Base-by-base conservation (phyloP, 2,888 invertebrate species). In the Halictus quadricinctus region DNA sequence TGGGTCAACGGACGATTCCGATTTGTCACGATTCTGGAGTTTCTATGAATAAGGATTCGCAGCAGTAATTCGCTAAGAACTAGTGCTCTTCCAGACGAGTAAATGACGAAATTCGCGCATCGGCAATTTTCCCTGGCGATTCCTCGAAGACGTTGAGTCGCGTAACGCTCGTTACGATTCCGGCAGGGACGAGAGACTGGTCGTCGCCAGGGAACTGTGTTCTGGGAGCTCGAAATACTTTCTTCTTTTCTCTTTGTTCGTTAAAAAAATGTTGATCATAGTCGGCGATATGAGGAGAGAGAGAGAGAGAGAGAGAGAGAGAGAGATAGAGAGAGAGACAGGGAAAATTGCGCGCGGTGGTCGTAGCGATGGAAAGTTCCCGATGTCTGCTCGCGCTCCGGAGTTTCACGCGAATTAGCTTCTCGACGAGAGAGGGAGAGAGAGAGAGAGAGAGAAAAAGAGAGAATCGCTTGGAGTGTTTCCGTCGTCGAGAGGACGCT, bases 311-410 rank as follows among this genome's bases (percentile, higher is more conserved):
- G 18, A 60, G 18, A 50, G 50, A 18, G 50, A 50, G 15, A 60
- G 15, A 54, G 54, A 54, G 29, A 18, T 4, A 50, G 50, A 18
- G 50, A 50, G 15, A 60, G 15, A 54, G 54, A 54, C 10, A 54
- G 54, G 54, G 76, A 76, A 76, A 81, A 81, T 77, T 64, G 48
- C 60, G 41, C 60, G 41, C 60, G 21, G 15, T 66, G 6, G 13
- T 66, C 3, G 18, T 15, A 58, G 43, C 6, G 72, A 54, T 50
- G 81, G 48, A 64, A 70, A 78, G 74, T 74, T 72, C 41, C 69
- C n/a, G 60, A 29, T 64, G 25, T 64, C 77, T 69, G 69, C 69
- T 58, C 41, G 25, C 36, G 29, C 21, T 36, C 8, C 12, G 29
- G 64, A 36, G 76, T 21, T 21, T 76, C 76, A 64, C 48, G 64